Conservation (phyloP, 2,888 invertebrate genomes). For the Euplexia lucipara region DNA sequence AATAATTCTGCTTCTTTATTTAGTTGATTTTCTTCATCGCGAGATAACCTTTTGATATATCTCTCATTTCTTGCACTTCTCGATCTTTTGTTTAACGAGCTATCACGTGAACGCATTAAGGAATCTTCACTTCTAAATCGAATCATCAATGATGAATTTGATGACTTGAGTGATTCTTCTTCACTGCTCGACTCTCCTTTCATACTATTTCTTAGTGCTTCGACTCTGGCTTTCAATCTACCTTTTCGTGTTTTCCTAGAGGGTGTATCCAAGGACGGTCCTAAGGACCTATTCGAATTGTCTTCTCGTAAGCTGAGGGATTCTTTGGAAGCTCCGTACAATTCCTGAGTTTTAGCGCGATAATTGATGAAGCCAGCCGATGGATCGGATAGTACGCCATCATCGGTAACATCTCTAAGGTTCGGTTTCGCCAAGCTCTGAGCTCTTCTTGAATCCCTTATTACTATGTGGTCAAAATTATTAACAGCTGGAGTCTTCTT, state of each 20-base stretch:
- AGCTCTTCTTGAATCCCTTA: conserved; percentile 88
- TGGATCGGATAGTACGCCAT: conserved; percentile 91
- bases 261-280: conserved; percentile 88
- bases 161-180: conserved; percentile 93
- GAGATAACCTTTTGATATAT: conserved; percentile 94
- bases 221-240: conserved; percentile 92
- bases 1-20: conserved; percentile 90
- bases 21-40: conserved; percentile 92
- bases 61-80: conserved; percentile 95
- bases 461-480: conserved; percentile 93
- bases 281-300: conserved; percentile 81
- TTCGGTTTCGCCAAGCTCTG: conserved; percentile 87
- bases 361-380: conserved; percentile 88
- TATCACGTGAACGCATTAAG: conserved; percentile 91
- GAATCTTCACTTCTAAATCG: conserved; percentile 93
- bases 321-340: conserved; percentile 82
- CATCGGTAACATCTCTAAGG: conserved; percentile 83
- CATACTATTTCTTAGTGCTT: conserved; percentile 92
- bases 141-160: conserved; percentile 92
- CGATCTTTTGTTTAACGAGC: conserved; percentile 92
- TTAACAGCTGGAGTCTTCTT: conserved; percentile 89
- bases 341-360: conserved; percentile 81
- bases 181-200: conserved; percentile 93
- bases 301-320: conserved; percentile 83
- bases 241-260: conserved; percentile 91